These are phyloP conservation scores for Prunella strophiata DNA, from an alignment of 2,797 vertebrate species.

Conservation along the genomic window DNA sequence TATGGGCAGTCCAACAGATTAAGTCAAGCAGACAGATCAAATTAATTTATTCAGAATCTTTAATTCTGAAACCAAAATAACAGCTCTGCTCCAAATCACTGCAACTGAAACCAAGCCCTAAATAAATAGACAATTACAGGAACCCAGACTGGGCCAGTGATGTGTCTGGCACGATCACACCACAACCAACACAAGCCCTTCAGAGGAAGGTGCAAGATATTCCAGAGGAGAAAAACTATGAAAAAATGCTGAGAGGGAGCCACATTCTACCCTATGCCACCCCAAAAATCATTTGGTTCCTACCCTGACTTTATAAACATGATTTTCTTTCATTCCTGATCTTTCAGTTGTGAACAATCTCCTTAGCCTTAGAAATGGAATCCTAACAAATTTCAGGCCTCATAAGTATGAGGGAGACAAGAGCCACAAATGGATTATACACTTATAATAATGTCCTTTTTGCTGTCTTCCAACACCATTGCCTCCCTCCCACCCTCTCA, in stretches of 20 bases:
- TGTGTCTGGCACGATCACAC: neutral
- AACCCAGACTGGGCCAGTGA: neutral
- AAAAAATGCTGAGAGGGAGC: neutral
- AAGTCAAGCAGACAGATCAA: conserved; percentile 27
- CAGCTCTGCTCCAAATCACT: neutral
- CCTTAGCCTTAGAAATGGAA: neutral
- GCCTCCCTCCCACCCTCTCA: neutral
- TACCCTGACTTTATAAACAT: neutral
- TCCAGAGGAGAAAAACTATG: neutral
- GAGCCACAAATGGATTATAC: neutral
- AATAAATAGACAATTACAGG: neutral
- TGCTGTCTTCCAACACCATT: neutral
- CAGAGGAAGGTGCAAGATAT: neutral
- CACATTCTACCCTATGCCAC: neutral
- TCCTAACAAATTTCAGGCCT: neutral
- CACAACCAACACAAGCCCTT: neutral
- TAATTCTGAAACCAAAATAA: conserved; percentile 23
- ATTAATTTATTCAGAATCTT: conserved; percentile 41
- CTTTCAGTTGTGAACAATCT: neutral
- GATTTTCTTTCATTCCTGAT: neutral
- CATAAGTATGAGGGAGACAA: neutral
- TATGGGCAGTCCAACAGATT: neutral
- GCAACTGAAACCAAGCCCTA: neutral
- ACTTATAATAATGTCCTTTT: neutral
- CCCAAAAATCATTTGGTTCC: neutral